Conservation (phyloP, 1,140 invertebrate species). For the Aphaenogaster floridana region DNA sequence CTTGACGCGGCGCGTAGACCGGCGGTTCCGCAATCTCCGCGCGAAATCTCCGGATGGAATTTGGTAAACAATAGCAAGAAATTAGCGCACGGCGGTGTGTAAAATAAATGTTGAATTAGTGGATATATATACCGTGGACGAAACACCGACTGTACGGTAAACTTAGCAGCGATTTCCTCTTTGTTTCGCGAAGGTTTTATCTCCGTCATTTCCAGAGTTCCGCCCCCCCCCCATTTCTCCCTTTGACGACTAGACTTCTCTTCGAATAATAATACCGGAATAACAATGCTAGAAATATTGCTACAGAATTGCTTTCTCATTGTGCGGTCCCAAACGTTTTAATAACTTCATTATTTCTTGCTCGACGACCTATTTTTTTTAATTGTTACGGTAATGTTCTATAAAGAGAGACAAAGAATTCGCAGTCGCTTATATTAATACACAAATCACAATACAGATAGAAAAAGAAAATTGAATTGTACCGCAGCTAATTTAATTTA, state of each 20-base stretch:
- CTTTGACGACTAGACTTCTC: not conserved
- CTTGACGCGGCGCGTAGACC: constrained; percentile 7
- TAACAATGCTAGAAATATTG: constrained; percentile 6
- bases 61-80: constrained; percentile 6
- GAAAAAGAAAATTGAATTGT: not conserved
- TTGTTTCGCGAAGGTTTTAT: not conserved
- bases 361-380: not conserved
- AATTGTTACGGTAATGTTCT: not conserved
- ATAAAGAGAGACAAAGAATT: not conserved
- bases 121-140: not conserved
- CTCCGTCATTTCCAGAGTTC: not conserved
- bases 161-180: not conserved
- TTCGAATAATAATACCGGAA: not conserved
- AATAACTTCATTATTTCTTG: constrained; percentile 18
- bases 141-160: not conserved
- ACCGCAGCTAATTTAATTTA: not conserved
- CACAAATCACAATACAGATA: not conserved
- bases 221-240: not conserved
- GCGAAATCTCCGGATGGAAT: constrained; percentile 23
- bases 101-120: not conserved
- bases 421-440: not conserved
- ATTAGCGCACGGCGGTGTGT: not conserved
- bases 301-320: not conserved
- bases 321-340: not conserved
- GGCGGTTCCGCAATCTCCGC: constrained; percentile 29